Evolutionary conservation across 1,140 invertebrate genomes (phyloP), one percentile per base, ranked within the genome.

Genomic region (Elymnias hypermnestra): DNA sequence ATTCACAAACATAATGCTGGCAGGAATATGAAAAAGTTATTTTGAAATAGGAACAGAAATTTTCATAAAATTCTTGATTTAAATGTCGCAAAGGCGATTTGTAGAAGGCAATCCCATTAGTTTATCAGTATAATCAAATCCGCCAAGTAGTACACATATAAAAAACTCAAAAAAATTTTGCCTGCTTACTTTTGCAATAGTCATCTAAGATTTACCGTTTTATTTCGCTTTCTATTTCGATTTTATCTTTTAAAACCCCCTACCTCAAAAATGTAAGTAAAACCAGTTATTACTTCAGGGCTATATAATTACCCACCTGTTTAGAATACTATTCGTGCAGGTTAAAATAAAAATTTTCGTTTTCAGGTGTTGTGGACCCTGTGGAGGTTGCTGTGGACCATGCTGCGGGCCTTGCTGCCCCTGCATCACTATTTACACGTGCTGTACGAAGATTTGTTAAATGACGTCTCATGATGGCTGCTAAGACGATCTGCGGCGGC

Each of bases 361-460:
- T 57, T 46, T 4, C 49, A 75, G 74, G 66, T 73, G 26, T 29
- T 28, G 72, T 53, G 72, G 73, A 64, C 53, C 55, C 19, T 77
- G 68, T 28, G 64, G 57, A 14, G 50, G 56, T 23, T 67, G 68
- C 40, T 62, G 71, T n/a, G 59, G 63, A 13, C 43, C 26, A 3
- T 3, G 56, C 42, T 58, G 72, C 56, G 69, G 66, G 3, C 54
- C 55, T 6, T 75, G 77, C 56, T 79, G 72, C 31, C 73, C 73
- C 0, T 61, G 55, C 50, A 79, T 79, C 25, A 79, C 75, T 6
- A 83, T 83, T 38, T 79, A 79, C 60, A 79, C 73, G 10, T 83
- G 78, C 49, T 83, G 73, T 52, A 83, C 78, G 28, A 83, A 83
- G 72, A 79, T 83, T 21, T 83, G 78, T 51, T 83, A 71, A 52